phyloP scores from a whole-genome alignment of 2,888 invertebrate genomes.

The Clostera curtula region DNA sequence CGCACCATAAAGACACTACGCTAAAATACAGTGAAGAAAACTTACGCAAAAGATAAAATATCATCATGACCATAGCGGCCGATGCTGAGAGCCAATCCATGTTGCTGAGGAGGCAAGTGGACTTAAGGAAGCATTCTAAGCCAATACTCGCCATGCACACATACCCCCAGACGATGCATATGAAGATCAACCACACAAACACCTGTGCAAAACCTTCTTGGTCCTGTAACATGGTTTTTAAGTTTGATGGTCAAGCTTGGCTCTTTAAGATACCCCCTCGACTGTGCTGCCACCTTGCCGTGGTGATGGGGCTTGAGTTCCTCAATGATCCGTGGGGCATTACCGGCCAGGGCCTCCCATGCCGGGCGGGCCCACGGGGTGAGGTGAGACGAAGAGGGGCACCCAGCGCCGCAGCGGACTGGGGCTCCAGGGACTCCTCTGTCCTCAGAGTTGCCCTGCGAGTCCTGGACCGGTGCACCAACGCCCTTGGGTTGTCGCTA shows the following conservation, averaged over 20 bases:
- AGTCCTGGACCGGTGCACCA: no score
- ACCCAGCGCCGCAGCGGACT: no score
- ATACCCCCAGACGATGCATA: slow-evolving; percentile 29
- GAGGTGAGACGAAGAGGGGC: no score
- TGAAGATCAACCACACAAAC: slow-evolving; percentile 34
- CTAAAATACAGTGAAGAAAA: slow-evolving; percentile 3
- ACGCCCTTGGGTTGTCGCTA: no score
- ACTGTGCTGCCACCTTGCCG: no score
- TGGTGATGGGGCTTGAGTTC: no score
- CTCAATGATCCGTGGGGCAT: no score
- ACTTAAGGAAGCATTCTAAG: slow-evolving; percentile 22
- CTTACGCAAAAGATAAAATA: slow-evolving; percentile 32
- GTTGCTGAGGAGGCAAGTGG: slow-evolving; percentile 20
- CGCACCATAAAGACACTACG: no score
- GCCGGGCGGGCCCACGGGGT: no score
- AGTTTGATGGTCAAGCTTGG: not conserved
- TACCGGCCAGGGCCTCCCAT: no score
- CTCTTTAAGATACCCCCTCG: not conserved
- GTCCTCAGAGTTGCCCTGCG: no score
- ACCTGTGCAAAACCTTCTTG: slow-evolving; percentile 38
- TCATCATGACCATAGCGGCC: slow-evolving; percentile 9
- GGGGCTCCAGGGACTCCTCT: no score
- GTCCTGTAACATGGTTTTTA: slow-evolving; percentile 23
- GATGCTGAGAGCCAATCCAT: slow-evolving; percentile 38
- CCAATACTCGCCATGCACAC: slow-evolving; percentile 14